Evolutionary conservation across 2,113 vertebrate species (phyloP), one percentile per base, ranked within the genome.

Genomic region (Caretta caretta): DNA sequence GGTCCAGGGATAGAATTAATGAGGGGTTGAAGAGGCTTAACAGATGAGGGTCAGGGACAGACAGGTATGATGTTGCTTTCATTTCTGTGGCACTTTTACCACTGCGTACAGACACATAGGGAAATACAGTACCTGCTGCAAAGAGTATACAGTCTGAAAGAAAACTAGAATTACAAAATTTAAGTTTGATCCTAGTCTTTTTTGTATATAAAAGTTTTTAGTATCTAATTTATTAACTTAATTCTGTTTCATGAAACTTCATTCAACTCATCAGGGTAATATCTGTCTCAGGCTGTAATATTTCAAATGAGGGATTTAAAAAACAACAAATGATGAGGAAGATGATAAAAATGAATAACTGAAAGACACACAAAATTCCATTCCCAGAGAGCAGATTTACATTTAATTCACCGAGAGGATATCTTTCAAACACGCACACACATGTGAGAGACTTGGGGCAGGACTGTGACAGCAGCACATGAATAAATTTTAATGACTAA

Each of bases 191-290:
- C 38, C 38, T 12, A 11, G 16, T 51, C 27, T 3, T 22, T 22
- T 88, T 50, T 62, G 25, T 12, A 2, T 8, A 49, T 69, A 50
- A 0, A 50, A 27, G 16, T 5, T 62, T 62, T 62, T 62, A 59
- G 59, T 62, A 31, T 31, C 59, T 62, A 31, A 50, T 25, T 1
- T 7, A 4, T 5, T 16, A 57, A 14, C 25, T 51, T 53, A 5
- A 1, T 35, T 49, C 35, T 16, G 2, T 46, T 46, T 10, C 42
- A 1, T 0, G 5, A 69, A 2, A 27, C 25, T 53, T 20, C 24
- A 83, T n/a, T 1, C 12, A n/a, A 14, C 11, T 2, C 0, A 16
- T 54, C 82, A 27, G 5, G 12, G 29, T 5, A 6, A 25, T 27
- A 59, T 14, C 12, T 0, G 46, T 17, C n/a, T 35, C 69, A 20